Evolutionary conservation across 2,888 invertebrate species (phyloP).

Genomic region (Pachymerium ferrugineum): DNA sequence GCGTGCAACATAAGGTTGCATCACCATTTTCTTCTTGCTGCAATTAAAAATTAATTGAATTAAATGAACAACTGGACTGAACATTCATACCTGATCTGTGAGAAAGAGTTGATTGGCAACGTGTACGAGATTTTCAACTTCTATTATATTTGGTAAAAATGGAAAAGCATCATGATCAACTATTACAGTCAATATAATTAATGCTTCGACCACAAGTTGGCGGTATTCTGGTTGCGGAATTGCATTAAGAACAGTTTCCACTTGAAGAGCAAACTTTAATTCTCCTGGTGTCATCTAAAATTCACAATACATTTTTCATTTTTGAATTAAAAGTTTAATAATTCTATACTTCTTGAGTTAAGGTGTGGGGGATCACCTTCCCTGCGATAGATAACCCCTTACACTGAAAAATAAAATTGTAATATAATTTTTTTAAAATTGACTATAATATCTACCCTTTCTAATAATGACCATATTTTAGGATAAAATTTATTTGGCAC

Average conservation of each 20-base stretch:
- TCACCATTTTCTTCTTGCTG: slow-evolving; percentile 82
- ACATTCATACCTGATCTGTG: slow-evolving; percentile 76
- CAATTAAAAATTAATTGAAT: slow-evolving; percentile 38
- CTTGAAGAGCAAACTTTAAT: slow-evolving; percentile 93
- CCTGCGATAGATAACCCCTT: slow-evolving; percentile 91
- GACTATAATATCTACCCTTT: slow-evolving; percentile 57
- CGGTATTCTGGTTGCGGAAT: slow-evolving; percentile 98
- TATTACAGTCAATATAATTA: slow-evolving; percentile 85
- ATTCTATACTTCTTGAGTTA: slow-evolving; percentile 73
- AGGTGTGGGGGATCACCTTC: slow-evolving; percentile 77
- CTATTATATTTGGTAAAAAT: slow-evolving; percentile 70
- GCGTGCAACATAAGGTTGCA: slow-evolving; percentile 88
- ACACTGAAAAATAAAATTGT: slow-evolving; percentile 62
- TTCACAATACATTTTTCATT: background rate
- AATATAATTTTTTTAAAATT: slow-evolving; percentile 17
- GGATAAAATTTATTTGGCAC: slow-evolving; percentile 96
- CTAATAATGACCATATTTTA: slow-evolving; percentile 84
- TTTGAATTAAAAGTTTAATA: background rate
- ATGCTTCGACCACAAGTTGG: slow-evolving; percentile 85
- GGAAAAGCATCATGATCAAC: slow-evolving; percentile 79
- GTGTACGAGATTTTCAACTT: slow-evolving; percentile 87
- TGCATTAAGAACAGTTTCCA: slow-evolving; percentile 92
- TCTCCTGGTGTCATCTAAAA: slow-evolving; percentile 92
- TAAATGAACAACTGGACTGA: background rate
- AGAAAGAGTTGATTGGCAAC: slow-evolving; percentile 91